Conservation (phyloP, 1,140 invertebrate genomes). For the Meteorus sp. region DNA sequence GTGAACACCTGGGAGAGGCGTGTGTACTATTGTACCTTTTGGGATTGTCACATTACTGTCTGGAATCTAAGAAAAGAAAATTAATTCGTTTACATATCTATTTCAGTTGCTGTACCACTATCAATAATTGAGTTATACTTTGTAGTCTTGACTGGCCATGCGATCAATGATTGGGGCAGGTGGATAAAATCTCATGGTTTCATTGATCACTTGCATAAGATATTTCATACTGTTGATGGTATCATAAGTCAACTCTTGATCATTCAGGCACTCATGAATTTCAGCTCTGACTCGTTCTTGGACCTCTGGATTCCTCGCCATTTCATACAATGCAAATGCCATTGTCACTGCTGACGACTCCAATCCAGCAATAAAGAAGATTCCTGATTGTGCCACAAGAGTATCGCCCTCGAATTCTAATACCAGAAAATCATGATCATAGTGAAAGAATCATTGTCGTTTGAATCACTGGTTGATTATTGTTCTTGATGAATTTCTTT, state of each 20-base stretch:
- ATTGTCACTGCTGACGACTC: slow-evolving; percentile 59
- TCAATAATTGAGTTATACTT: slow-evolving; percentile 1
- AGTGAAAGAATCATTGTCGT: too few relatives aligned
- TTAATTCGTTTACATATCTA: too few relatives aligned
- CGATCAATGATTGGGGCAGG: slow-evolving; percentile 60
- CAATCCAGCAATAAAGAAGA: slow-evolving; percentile 55
- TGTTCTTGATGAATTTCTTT: too few relatives aligned
- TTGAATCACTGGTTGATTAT: too few relatives aligned
- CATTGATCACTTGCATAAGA: slow-evolving; percentile 24
- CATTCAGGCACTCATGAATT: slow-evolving; percentile 52
- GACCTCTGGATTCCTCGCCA: slow-evolving; percentile 37
- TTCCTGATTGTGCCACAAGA: slow-evolving; percentile 33
- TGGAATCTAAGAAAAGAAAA: slow-evolving; percentile 41
- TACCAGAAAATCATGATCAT: too few relatives aligned
- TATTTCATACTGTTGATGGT: slow-evolving; percentile 27
- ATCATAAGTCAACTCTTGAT: slow-evolving; percentile 19
- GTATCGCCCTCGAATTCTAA: slow-evolving; percentile 25
- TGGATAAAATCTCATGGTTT: slow-evolving; percentile 58
- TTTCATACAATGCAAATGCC: slow-evolving; percentile 43
- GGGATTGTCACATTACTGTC: slow-evolving; percentile 48
- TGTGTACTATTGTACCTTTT: slow-evolving; percentile 47
- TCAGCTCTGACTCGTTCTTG: slow-evolving; percentile 58
- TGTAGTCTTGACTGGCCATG: slow-evolving; percentile 31
- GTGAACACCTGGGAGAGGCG: slow-evolving; percentile 36
- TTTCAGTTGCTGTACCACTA: too few relatives aligned